These are phyloP conservation scores for Acanthoscelides obtectus DNA, from an alignment of 2,888 invertebrate species.

Conservation along the genomic window DNA sequence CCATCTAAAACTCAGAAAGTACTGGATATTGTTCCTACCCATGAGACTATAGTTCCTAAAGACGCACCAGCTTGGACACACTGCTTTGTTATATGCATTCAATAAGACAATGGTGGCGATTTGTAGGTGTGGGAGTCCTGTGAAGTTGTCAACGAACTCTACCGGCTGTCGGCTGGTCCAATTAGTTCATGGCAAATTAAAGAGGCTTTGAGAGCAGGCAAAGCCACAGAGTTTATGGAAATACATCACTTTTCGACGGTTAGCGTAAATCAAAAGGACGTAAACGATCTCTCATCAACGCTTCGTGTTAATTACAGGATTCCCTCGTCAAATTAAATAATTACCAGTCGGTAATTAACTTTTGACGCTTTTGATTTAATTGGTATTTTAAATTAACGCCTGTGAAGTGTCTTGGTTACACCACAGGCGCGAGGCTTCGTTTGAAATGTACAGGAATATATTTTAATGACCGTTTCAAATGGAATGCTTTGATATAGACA, in stretches of 20 bases:
- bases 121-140: neutral
- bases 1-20: no score
- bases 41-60: no score
- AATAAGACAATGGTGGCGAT: neutral
- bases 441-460: neutral
- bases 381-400: conserved; percentile 11
- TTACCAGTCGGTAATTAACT: conserved; percentile 25
- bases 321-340: conserved; percentile 24
- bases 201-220: neutral
- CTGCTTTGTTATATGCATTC: no score
- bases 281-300: conserved; percentile 24
- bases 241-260: neutral
- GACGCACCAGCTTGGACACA: no score
- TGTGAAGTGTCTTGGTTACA: neutral
- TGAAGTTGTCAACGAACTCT: neutral
- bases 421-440: neutral
- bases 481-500: neutral
- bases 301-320: conserved; percentile 25
- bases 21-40: no score
- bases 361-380: conserved; percentile 17
- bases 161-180: neutral
- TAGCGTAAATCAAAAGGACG: conserved; percentile 22
- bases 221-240: neutral
- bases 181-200: neutral
- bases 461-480: neutral